Percentiles rank a stretch among this genome's conserved stretches.
These are phyloP conservation scores for Platorchestia sp. DNA, from an alignment of 1,140 invertebrate genomes.

Conservation along the genomic window DNA sequence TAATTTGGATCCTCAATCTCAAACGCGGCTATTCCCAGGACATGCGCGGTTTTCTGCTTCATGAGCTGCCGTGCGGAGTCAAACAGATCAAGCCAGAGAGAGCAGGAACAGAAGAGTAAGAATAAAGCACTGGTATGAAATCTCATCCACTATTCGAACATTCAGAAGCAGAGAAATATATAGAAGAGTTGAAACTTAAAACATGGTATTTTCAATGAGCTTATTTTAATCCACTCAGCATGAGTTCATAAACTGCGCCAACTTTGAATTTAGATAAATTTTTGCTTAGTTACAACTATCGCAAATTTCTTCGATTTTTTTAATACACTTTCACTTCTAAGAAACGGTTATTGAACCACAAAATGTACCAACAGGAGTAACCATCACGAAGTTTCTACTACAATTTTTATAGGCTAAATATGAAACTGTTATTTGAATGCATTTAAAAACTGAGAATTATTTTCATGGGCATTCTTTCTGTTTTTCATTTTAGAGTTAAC, in stretches of 20 bases:
- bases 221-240: no score
- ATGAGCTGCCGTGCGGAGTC: background rate
- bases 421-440: background rate
- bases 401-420: background rate
- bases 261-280: no score
- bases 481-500: background rate
- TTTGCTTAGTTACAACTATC: background rate
- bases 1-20: background rate
- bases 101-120: background rate
- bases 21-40: background rate
- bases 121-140: background rate
- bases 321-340: no score
- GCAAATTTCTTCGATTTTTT: background rate
- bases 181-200: no score
- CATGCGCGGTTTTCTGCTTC: background rate
- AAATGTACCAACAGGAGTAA: no score
- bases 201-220: no score
- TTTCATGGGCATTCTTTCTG: background rate
- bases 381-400: no score
- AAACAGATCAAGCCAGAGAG: background rate
- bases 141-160: background rate
- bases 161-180: no score
- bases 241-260: no score
- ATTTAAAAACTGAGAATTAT: background rate
- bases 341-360: no score